These are phyloP conservation scores for Allacma fusca DNA, from an alignment of 2,888 invertebrate species.

Conservation along the genomic window DNA sequence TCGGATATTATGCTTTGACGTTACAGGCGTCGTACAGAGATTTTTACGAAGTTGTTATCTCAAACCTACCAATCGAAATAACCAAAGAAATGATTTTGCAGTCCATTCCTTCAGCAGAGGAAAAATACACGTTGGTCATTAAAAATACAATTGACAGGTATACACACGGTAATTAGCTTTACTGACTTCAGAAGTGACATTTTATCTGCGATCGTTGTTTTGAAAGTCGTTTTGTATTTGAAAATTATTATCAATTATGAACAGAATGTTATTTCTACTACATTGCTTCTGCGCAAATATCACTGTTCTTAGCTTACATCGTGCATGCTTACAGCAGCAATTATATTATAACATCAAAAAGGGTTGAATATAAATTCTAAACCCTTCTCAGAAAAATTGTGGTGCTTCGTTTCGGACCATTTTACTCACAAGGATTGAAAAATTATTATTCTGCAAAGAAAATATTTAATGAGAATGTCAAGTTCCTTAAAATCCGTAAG, in stretches of 20 bases:
- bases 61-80: not conserved
- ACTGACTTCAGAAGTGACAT: too few species aligned
- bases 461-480: not conserved
- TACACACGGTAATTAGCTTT: too few species aligned
- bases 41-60: slow-evolving; percentile 11
- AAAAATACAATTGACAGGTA: not conserved
- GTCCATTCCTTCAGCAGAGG: not conserved
- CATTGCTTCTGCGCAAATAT: too few species aligned
- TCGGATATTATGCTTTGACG: too few species aligned
- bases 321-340: too few species aligned
- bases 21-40: not conserved
- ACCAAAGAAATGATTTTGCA: slow-evolving; percentile 19
- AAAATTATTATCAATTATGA: too few species aligned
- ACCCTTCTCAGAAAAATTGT: not conserved
- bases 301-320: too few species aligned
- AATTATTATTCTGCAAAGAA: not conserved
- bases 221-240: too few species aligned
- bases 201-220: too few species aligned
- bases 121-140: not conserved
- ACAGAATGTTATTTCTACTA: too few species aligned
- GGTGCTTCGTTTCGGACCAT: not conserved
- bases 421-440: not conserved
- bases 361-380: too few species aligned
- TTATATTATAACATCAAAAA: too few species aligned
- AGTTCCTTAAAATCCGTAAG: not conserved